A percentile compares a stretch with the other conserved stretches of the same genome.
phyloP scores from a whole-genome alignment of 2,113 vertebrate species.

The Chionodraco myersi region DNA sequence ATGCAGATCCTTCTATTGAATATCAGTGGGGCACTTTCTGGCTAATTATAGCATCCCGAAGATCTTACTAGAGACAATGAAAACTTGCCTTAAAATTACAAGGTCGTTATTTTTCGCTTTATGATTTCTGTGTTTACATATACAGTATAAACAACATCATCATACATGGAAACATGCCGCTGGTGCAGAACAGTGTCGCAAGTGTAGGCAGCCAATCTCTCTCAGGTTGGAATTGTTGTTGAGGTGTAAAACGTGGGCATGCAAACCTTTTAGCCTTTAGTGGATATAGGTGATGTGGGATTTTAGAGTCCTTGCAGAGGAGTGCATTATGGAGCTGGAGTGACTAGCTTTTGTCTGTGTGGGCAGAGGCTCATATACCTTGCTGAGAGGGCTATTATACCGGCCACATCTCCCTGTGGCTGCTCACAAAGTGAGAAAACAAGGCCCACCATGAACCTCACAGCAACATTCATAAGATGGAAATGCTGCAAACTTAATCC shows the following conservation, averaged over 20 bases:
- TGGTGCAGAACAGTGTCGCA: constrained; percentile 6
- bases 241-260: constrained; percentile 72
- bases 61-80: constrained; percentile 49
- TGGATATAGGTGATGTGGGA: constrained; percentile 78
- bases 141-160: constrained; percentile 12
- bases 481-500: constrained; percentile 11
- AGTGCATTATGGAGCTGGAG: constrained; percentile 72
- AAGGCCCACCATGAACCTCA: constrained; percentile 19
- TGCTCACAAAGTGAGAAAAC: constrained; percentile 49
- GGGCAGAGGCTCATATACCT: constrained; percentile 73
- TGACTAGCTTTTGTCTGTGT: constrained; percentile 76
- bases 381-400: constrained; percentile 66
- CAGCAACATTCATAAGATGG: constrained; percentile 23
- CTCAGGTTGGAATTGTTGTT: constrained; percentile 51
- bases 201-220: constrained; percentile 67
- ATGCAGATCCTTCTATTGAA: constrained; percentile 74
- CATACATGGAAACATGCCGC: constrained; percentile 45
- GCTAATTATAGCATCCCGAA: constrained; percentile 70
- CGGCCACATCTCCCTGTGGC: constrained; percentile 47
- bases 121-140: constrained; percentile 41
- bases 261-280: constrained; percentile 77
- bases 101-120: constrained; percentile 21
- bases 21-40: constrained; percentile 62
- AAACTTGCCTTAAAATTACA: constrained; percentile 31
- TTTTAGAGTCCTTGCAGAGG: constrained; percentile 73